Conservation (phyloP, 2,888 invertebrate species). For the Mythimna pallens region DNA sequence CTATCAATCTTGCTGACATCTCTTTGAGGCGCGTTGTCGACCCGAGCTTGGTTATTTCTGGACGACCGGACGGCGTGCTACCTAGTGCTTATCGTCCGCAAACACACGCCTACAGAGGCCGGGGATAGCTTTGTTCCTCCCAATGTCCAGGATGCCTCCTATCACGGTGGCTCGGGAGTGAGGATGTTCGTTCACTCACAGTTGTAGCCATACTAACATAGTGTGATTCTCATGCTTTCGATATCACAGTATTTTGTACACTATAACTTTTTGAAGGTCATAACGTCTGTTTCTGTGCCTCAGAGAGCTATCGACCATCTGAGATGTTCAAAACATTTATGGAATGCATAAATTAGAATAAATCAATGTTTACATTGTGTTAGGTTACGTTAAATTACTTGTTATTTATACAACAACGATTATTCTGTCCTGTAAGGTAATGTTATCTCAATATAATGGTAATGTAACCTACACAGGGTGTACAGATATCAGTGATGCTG, state of each 20-base stretch:
- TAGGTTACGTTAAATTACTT: conserved; percentile 22
- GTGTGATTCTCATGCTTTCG: too few species aligned
- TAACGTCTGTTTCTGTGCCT: conserved; percentile 7
- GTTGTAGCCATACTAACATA: too few species aligned
- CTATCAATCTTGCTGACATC: not conserved
- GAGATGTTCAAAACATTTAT: conserved; percentile 22
- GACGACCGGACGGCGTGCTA: too few species aligned
- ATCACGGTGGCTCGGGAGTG: too few species aligned
- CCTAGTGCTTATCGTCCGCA: too few species aligned
- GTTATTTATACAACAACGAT: conserved; percentile 28
- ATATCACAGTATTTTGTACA: too few species aligned
- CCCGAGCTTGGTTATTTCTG: not conserved
- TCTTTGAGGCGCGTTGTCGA: not conserved
- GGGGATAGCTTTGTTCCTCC: too few species aligned
- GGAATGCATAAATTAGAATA: conserved; percentile 62
- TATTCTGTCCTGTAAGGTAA: conserved; percentile 20
- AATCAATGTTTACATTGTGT: conserved; percentile 42
- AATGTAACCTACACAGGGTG: conserved; percentile 12
- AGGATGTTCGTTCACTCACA: too few species aligned
- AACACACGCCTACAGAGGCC: too few species aligned
- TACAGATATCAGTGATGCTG: not conserved
- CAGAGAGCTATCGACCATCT: conserved; percentile 21
- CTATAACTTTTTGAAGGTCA: conserved; percentile 24
- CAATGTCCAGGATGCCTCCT: too few species aligned
- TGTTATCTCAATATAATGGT: conserved; percentile 23